Conservation (phyloP, 2,888 invertebrate genomes). For the Podabrus alpinus region DNA sequence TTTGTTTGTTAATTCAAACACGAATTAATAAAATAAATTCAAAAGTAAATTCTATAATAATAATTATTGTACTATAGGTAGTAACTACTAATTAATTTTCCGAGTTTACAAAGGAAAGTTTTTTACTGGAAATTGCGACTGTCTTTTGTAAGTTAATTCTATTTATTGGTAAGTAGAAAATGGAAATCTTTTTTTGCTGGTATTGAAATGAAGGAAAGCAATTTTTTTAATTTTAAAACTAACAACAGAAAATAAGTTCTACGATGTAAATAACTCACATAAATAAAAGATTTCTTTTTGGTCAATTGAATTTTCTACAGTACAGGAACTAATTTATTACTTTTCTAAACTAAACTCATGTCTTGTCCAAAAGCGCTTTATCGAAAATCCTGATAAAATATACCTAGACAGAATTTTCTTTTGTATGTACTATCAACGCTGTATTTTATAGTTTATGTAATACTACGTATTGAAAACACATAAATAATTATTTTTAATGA, state of each 20-base stretch:
- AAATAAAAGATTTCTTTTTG: conserved; percentile 20
- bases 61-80: too few species aligned
- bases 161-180: neutral
- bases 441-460: conserved; percentile 3
- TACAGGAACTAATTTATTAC: conserved; percentile 21
- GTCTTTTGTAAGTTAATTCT: neutral
- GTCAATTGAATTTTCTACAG: conserved; percentile 19
- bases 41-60: too few species aligned
- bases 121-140: neutral
- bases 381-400: conserved; percentile 19
- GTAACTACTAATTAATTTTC: neutral
- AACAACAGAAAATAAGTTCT: neutral
- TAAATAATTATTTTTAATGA: neutral
- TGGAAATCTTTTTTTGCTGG: neutral
- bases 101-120: neutral
- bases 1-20: neutral
- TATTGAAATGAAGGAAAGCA: neutral
- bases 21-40: neutral
- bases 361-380: conserved; percentile 12
- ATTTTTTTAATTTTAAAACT: neutral
- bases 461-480: neutral
- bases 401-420: conserved; percentile 15
- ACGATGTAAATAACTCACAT: conserved; percentile 13
- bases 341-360: conserved; percentile 8
- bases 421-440: conserved; percentile 6